Percentiles rank a stretch among this genome's conserved stretches.
phyloP scores from a whole-genome alignment of 1,140 invertebrate genomes.

The Tetranychus urticae region DNA sequence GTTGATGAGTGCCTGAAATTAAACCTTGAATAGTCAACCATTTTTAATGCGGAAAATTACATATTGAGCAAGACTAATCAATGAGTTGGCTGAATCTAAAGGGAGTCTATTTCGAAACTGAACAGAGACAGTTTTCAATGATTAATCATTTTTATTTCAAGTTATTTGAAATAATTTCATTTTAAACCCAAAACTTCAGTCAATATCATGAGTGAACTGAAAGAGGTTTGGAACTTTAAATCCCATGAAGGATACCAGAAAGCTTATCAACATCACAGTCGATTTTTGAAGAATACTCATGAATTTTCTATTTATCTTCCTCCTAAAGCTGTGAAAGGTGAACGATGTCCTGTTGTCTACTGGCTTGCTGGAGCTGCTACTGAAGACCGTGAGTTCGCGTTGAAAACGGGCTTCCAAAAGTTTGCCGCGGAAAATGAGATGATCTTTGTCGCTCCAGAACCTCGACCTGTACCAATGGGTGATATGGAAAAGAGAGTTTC shows the following conservation, averaged over 20 bases:
- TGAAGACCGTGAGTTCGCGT: neutral
- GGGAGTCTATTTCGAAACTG: too few relatives aligned
- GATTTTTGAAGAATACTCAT: neutral
- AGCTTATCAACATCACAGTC: neutral
- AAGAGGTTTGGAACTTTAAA: neutral
- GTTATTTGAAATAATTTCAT: too few relatives aligned
- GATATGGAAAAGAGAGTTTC: constrained; percentile 28
- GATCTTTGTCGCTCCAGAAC: constrained; percentile 65
- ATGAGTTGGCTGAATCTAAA: too few relatives aligned
- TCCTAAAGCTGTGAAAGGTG: neutral
- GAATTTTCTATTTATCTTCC: neutral
- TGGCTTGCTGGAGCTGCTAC: neutral
- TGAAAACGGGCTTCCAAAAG: constrained; percentile 36
- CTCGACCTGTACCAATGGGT: constrained; percentile 47
- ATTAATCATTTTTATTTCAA: too few relatives aligned
- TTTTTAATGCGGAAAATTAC: too few relatives aligned
- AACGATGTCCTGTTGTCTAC: neutral
- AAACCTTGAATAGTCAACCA: too few relatives aligned
- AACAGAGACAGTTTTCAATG: too few relatives aligned
- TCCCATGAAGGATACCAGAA: neutral
- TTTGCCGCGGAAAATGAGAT: constrained; percentile 54
- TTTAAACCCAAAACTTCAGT: too few relatives aligned
- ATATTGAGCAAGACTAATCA: too few relatives aligned
- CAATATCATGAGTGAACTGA: neutral
- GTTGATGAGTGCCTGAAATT: too few relatives aligned